These are phyloP conservation scores for Drosophila monieri DNA, from an alignment of 2,888 invertebrate genomes.

Conservation along the genomic window DNA sequence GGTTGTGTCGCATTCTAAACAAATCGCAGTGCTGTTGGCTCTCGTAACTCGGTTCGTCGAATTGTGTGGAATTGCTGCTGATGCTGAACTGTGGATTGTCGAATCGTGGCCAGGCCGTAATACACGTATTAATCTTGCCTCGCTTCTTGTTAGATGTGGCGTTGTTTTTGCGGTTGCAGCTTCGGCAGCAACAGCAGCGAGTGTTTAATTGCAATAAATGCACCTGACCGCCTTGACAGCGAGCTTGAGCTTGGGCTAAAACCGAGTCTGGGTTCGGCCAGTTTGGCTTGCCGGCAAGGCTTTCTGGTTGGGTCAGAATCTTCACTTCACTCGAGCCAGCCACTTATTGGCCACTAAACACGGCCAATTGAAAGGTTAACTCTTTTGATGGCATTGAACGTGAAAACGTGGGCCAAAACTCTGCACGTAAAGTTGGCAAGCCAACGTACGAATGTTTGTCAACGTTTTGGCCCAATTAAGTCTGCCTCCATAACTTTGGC, in stretches of 20 bases:
- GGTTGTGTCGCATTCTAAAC: slow-evolving; percentile 64
- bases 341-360: slow-evolving; percentile 54
- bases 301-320: slow-evolving; percentile 41
- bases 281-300: slow-evolving; percentile 43
- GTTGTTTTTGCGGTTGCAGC: slow-evolving; percentile 52
- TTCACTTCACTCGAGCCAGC: slow-evolving; percentile 34
- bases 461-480: slow-evolving; percentile 36
- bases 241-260: slow-evolving; percentile 49
- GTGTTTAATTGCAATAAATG: slow-evolving; percentile 79
- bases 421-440: slow-evolving; percentile 23
- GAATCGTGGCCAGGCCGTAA: slow-evolving; percentile 50
- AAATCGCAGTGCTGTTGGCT: slow-evolving; percentile 48
- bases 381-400: slow-evolving; percentile 38
- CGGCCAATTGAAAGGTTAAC: slow-evolving; percentile 60
- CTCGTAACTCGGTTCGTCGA: not conserved
- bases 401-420: slow-evolving; percentile 43
- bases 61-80: slow-evolving; percentile 13
- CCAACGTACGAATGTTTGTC: slow-evolving; percentile 5
- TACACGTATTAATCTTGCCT: slow-evolving; percentile 44
- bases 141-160: slow-evolving; percentile 62
- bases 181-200: slow-evolving; percentile 61
- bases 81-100: slow-evolving; percentile 19
- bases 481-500: slow-evolving; percentile 22
- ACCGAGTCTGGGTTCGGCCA: slow-evolving; percentile 1
- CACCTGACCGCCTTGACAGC: slow-evolving; percentile 72